These are phyloP conservation scores for Harpalus rufipes DNA, from an alignment of 2,888 invertebrate species.

Conservation along the genomic window DNA sequence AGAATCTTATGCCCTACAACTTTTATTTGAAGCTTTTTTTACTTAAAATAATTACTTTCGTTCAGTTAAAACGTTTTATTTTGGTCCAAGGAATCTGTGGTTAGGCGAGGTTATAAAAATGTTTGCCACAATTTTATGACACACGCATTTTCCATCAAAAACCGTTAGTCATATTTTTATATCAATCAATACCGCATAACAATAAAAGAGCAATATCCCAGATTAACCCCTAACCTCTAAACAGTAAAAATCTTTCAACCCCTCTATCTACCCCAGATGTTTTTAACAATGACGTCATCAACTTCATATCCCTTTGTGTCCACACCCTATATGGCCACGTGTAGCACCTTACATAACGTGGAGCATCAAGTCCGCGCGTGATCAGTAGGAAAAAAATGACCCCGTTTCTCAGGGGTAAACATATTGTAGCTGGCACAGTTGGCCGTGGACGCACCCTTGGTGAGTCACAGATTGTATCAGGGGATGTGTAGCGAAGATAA, in stretches of 20 bases:
- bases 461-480: slow-evolving; percentile 25
- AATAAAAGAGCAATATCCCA: slow-evolving; percentile 6
- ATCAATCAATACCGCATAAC: not conserved
- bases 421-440: slow-evolving; percentile 18
- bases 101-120: not conserved
- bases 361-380: slow-evolving; percentile 8
- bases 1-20: no score
- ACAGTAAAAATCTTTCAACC: not conserved
- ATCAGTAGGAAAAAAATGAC: slow-evolving; percentile 36
- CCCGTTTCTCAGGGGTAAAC: slow-evolving; percentile 24
- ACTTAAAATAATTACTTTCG: no score
- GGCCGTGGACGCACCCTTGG: slow-evolving; percentile 28
- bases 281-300: slow-evolving; percentile 13
- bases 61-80: no score
- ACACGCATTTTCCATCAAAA: not conserved
- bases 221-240: not conserved
- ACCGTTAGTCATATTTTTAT: not conserved
- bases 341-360: slow-evolving; percentile 14
- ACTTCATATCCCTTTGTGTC: not conserved
- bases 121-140: not conserved
- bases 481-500: slow-evolving; percentile 1
- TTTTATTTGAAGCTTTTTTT: no score
- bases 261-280: slow-evolving; percentile 14
- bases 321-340: not conserved
- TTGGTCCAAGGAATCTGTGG: no score